Percentiles rank a stretch among this genome's conserved stretches.
These are phyloP conservation scores for Antheraea pernyi DNA, from an alignment of 1,140 invertebrate genomes.

Conservation along the genomic window DNA sequence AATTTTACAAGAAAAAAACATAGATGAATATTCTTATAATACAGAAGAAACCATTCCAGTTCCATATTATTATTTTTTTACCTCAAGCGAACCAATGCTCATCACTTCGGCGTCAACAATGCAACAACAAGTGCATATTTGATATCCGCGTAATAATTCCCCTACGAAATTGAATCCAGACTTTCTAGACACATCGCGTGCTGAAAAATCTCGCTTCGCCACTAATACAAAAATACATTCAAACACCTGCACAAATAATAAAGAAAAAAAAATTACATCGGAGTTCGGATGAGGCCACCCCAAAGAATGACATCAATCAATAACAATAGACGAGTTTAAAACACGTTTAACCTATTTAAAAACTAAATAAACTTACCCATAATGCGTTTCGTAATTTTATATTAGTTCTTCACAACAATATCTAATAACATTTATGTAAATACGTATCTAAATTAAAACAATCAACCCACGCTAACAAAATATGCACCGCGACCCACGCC, in stretches of 20 bases:
- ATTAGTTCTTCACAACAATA: slow-evolving; percentile 27
- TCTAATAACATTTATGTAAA: slow-evolving; percentile 35
- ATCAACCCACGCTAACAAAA: slow-evolving; percentile 68
- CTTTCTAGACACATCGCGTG: not conserved
- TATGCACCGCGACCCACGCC: slow-evolving; percentile 64
- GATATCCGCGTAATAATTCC: not conserved
- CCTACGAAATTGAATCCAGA: not conserved
- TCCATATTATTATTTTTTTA: not conserved
- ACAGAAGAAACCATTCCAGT: not conserved
- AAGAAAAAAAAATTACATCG: slow-evolving; percentile 20
- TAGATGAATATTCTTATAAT: not conserved
- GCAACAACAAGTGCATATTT: not conserved
- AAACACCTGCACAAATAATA: slow-evolving; percentile 33
- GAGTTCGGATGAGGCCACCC: slow-evolving; percentile 41
- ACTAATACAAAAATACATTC: slow-evolving; percentile 1
- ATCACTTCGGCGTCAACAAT: not conserved
- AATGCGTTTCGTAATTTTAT: slow-evolving; percentile 26
- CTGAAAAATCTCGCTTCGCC: slow-evolving; percentile 5
- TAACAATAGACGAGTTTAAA: slow-evolving; percentile 43
- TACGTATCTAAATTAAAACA: slow-evolving; percentile 31
- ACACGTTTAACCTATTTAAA: slow-evolving; percentile 15
- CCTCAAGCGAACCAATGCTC: not conserved
- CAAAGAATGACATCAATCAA: slow-evolving; percentile 62
- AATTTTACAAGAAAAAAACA: not conserved
- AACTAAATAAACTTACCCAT: slow-evolving; percentile 41